Evolutionary conservation across 2,113 vertebrate genomes (phyloP).

Genomic region (Henicopernis longicauda): DNA sequence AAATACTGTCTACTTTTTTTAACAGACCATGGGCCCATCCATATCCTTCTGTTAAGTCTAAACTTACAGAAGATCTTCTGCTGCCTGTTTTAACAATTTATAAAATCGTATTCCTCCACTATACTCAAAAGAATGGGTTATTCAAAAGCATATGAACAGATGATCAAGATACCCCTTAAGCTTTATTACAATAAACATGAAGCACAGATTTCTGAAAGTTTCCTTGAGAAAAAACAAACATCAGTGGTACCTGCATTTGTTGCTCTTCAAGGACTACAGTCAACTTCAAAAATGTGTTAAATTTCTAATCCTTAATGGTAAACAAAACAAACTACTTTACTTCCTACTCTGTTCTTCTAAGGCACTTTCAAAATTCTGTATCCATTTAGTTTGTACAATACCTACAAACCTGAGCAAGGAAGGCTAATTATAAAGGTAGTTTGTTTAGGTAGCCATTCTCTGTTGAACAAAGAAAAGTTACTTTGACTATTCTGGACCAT

Average conservation of each 20-base stretch:
- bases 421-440: not conserved
- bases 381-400: not conserved
- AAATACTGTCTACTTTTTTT: not conserved
- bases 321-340: not conserved
- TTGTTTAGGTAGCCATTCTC: not conserved
- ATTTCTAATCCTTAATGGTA: not conserved
- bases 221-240: not conserved
- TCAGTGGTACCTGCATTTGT: not conserved
- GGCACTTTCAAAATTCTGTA: not conserved
- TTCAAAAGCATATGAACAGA: not conserved
- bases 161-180: not conserved
- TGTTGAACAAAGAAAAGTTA: not conserved
- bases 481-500: not conserved
- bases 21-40: not conserved
- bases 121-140: not conserved
- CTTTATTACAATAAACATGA: not conserved
- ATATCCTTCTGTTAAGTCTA: not conserved
- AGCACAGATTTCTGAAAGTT: not conserved
- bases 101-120: not conserved
- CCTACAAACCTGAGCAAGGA: not conserved
- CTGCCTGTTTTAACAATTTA: not conserved
- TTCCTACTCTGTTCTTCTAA: not conserved
- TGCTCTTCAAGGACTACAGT: not conserved
- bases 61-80: not conserved
- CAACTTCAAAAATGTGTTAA: not conserved